Base-by-base conservation (phyloP, 2,113 vertebrate species). In the Tonatia bakeri region DNA sequence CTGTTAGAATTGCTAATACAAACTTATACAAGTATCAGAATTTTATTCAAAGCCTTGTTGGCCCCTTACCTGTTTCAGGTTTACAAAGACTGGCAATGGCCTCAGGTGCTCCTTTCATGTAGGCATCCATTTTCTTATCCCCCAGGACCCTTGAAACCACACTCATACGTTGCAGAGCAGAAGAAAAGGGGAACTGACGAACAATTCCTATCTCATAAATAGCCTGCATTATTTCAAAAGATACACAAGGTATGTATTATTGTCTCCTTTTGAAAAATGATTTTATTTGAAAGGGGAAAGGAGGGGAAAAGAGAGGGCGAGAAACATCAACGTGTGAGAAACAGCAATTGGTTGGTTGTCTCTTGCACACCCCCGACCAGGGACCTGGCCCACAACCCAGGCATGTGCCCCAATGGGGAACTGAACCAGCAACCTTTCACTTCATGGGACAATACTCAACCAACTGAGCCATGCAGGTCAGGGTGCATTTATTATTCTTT, bases 101-200 rank as follows among this genome's bases (percentile, higher is more conserved):
- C 97, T 99, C 99, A 6, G 99, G 99, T 0, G 99, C 99, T 70
- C 99, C 99, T 87, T 99, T 99, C 97, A 99, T 98, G 94, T 99
- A 99, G 26, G 99, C 99, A 52, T 99, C 99, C 99, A 99, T 99
- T 70, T 99, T 99, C 97, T 99, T 99, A 95, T 99, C 99, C 45
- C 99, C 99, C 0, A 99, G 98, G 70, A 99, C 98, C 94, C 99
- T 99, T 0, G 99, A 98, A 69, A 99, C 98, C 22, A 99, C 99
- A 90, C 99, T 99, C 99, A 99, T 99, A 80, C 99, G 99, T 97
- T 99, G 99, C 94, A 99, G 86, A 17, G 98, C 99, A 8, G 99
- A 99, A 54, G 99, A 99, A 98, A 99, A 99, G 0, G 99, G 99
- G 96, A 99, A 99, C 98, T 99, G 99, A 8, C 99, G 99, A 87